phyloP scores from a whole-genome alignment of 2,113 vertebrate species.

The Cygnus buccinator region DNA sequence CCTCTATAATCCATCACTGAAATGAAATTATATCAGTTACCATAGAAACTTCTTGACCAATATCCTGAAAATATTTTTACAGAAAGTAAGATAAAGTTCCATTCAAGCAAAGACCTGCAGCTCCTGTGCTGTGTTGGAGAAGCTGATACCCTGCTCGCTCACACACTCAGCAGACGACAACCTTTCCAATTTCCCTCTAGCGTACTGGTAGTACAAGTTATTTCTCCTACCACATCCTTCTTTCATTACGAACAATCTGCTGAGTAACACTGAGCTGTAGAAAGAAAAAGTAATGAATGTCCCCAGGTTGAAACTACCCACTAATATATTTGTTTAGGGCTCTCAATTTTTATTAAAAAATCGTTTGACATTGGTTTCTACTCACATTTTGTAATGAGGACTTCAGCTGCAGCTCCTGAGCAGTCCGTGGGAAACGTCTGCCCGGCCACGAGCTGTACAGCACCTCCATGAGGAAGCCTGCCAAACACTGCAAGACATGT shows the following conservation, averaged over 20 bases:
- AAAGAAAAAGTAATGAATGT: neutral
- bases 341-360: neutral
- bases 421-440: neutral
- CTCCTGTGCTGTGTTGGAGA: neutral
- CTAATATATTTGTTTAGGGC: fast-evolving
- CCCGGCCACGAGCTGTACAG: too few species aligned
- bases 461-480: neutral
- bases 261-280: neutral
- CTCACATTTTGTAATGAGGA: neutral
- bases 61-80: neutral
- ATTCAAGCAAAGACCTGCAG: neutral
- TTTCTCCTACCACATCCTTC: neutral
- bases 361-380: fast-evolving
- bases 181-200: neutral
- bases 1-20: neutral
- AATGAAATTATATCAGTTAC: constrained; percentile 40
- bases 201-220: neutral
- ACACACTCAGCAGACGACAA: neutral
- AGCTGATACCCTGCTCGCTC: neutral
- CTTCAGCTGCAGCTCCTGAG: neutral
- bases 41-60: constrained; percentile 50
- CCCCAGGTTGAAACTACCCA: neutral
- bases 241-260: neutral
- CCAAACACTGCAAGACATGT: neutral
- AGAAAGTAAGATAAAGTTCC: neutral